phyloP scores from a whole-genome alignment of 1,140 invertebrate genomes.

The Chironomus striatipennis region DNA sequence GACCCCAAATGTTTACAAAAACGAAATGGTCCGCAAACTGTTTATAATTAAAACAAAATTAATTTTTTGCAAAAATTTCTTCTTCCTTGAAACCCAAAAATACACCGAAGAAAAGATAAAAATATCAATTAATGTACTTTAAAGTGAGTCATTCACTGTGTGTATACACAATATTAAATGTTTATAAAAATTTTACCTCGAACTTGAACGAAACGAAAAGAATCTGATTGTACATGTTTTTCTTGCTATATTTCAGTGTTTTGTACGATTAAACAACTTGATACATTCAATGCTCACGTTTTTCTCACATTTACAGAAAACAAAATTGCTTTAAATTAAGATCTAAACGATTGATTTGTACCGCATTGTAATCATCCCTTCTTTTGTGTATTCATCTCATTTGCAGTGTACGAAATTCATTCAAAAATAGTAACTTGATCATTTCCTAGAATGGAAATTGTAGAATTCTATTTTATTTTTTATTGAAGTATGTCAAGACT shows the following conservation, averaged over 20 bases:
- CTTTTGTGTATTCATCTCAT: neutral
- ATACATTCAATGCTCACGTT: neutral
- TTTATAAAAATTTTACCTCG: neutral
- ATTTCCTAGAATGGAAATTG: neutral
- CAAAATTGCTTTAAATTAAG: neutral
- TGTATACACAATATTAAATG: neutral
- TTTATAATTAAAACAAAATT: neutral
- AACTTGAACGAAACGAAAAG: neutral
- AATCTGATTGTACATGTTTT: neutral
- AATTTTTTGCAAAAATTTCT: neutral
- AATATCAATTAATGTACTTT: neutral
- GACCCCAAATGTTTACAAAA: too few species aligned
- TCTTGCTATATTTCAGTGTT: neutral
- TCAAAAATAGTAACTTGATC: constrained; percentile 9
- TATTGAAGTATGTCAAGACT: neutral
- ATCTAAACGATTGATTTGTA: neutral
- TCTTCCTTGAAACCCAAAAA: neutral
- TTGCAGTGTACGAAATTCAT: neutral
- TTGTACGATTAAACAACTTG: neutral
- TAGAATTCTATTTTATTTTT: too few species aligned
- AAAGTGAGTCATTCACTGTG: neutral
- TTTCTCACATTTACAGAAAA: neutral
- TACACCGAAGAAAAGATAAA: neutral
- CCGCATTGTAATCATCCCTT: too few species aligned
- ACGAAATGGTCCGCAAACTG: neutral